Evolutionary conservation across 2,888 invertebrate species (phyloP).

Genomic region (Glaucopsyche alexis): DNA sequence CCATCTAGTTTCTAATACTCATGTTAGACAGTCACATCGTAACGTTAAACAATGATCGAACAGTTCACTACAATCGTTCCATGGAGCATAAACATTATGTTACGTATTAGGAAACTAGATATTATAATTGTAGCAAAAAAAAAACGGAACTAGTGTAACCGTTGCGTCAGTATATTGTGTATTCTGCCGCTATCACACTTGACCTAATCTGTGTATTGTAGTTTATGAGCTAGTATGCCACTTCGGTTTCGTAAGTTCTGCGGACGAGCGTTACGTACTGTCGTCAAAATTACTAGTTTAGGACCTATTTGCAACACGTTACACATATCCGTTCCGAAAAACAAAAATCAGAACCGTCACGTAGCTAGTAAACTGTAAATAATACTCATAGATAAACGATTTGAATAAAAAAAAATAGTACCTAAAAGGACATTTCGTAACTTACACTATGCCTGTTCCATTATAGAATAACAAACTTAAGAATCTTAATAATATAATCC

Average conservation of each 20-base stretch:
- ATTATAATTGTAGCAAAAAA: constrained; percentile 24
- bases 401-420: too few species aligned
- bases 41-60: not conserved
- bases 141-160: constrained; percentile 12
- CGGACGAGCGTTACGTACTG: not conserved
- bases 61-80: not conserved
- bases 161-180: constrained; percentile 3
- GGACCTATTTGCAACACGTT: not conserved
- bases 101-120: constrained; percentile 29
- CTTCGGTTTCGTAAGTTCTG: not conserved
- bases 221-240: not conserved
- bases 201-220: constrained; percentile 23
- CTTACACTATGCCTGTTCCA: too few species aligned
- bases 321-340: not conserved
- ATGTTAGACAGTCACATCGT: too few species aligned
- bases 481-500: too few species aligned
- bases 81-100: not conserved
- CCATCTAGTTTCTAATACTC: too few species aligned
- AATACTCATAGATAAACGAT: too few species aligned
- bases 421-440: too few species aligned
- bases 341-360: not conserved
- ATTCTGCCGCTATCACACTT: constrained; percentile 3
- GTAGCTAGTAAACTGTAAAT: too few species aligned
- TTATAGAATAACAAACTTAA: too few species aligned
- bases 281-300: not conserved